Evolutionary conservation across 2,888 invertebrate species (phyloP).

Genomic region (Microctonus hyperodae): DNA sequence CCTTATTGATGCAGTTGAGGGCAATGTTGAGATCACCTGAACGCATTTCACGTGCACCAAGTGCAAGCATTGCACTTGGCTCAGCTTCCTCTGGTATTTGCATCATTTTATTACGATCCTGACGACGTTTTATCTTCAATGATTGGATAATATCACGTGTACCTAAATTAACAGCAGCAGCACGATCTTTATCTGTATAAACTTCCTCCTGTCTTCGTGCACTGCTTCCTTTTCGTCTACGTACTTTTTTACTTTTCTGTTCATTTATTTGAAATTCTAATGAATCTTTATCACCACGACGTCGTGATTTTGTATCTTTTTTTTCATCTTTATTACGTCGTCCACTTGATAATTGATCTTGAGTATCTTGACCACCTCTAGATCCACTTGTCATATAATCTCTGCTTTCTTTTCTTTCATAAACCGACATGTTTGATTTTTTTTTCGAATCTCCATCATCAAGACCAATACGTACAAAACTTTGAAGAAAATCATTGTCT

Average conservation of each 20-base stretch:
- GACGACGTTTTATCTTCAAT: slow-evolving; percentile 78
- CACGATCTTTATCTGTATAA: slow-evolving; percentile 90
- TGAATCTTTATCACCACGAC: slow-evolving; percentile 40
- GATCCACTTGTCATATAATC: slow-evolving; percentile 25
- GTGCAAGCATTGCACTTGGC: slow-evolving; percentile 76
- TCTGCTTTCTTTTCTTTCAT: slow-evolving; percentile 31
- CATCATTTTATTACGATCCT: slow-evolving; percentile 76
- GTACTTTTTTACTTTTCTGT: slow-evolving; percentile 56
- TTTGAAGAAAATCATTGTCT: slow-evolving; percentile 79
- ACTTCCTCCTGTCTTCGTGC: slow-evolving; percentile 70
- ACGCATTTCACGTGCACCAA: slow-evolving; percentile 79
- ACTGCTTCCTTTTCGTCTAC: slow-evolving; percentile 51
- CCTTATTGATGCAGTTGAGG: slow-evolving; percentile 82
- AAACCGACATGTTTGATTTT: slow-evolving; percentile 21
- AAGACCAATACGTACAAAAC: slow-evolving; percentile 76
- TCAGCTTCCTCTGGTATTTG: slow-evolving; percentile 82
- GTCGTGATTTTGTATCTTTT: slow-evolving; percentile 32
- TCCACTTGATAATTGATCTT: slow-evolving; percentile 30
- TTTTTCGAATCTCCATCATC: slow-evolving; percentile 58
- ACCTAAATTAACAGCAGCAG: slow-evolving; percentile 86
- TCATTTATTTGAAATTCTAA: slow-evolving; percentile 52
- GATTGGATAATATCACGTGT: slow-evolving; percentile 89
- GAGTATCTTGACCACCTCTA: slow-evolving; percentile 28
- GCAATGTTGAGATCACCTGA: slow-evolving; percentile 77
- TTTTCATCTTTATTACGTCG: slow-evolving; percentile 32